Evolutionary conservation across 2,113 vertebrate species (phyloP).

Genomic region (Oreochromis aureus): DNA sequence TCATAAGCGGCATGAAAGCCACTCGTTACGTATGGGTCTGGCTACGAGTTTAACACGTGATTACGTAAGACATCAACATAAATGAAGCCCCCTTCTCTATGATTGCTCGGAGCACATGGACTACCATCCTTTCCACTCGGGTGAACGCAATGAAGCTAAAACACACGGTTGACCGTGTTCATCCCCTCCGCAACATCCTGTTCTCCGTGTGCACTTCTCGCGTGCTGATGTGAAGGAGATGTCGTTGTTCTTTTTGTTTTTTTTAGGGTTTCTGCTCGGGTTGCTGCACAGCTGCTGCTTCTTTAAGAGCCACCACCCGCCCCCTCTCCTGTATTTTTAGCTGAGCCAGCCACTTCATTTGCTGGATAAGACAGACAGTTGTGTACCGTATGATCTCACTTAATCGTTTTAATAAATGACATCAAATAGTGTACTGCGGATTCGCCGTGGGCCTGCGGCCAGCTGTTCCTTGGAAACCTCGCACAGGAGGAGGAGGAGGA

Average conservation of each 20-base stretch:
- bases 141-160: neutral
- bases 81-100: neutral
- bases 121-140: neutral
- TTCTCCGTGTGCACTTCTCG: neutral
- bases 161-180: neutral
- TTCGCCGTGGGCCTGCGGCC: constrained; percentile 13
- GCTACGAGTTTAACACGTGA: neutral
- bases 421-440: constrained; percentile 49
- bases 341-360: constrained; percentile 75
- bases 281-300: constrained; percentile 57
- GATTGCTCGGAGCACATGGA: neutral
- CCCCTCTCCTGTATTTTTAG: constrained; percentile 75
- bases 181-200: neutral
- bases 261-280: neutral
- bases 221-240: constrained; percentile 8
- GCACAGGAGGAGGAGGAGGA: neutral
- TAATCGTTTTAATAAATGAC: constrained; percentile 54
- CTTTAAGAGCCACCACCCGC: constrained; percentile 77
- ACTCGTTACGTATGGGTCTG: neutral
- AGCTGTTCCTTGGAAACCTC: constrained; percentile 36
- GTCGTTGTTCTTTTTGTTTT: neutral
- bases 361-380: constrained; percentile 63
- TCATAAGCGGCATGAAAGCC: neutral
- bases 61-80: neutral
- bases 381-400: constrained; percentile 61